Evolutionary conservation across 1,140 invertebrate genomes (phyloP), one percentile per base, ranked within the genome.

Genomic region (Hermatobates lingyangjiaoensis): DNA sequence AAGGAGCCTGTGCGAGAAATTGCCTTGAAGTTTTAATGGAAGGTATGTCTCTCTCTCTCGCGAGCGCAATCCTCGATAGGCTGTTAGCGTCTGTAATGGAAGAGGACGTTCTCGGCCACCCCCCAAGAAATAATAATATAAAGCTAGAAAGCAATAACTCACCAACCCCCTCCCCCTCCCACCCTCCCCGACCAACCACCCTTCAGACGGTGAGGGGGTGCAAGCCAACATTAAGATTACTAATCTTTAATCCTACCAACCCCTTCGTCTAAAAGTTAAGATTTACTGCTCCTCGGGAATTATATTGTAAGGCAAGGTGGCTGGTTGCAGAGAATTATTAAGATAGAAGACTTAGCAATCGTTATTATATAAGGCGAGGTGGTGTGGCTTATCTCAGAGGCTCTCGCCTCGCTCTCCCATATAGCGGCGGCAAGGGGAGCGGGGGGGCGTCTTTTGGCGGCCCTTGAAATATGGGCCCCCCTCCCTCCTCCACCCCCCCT

Each of bases 191-290:
- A n/a, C n/a, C n/a, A n/a, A n/a, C n/a, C n/a, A n/a, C n/a, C n/a
- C n/a, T n/a, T n/a, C n/a, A n/a, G n/a, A n/a, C n/a, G n/a, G n/a
- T n/a, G n/a, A n/a, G n/a, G n/a, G n/a, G n/a, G n/a, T 45, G 23
- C 20, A 42, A 30, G 21, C 30, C 53, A 55, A 57, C 71, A 70
- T 70, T 74, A 73, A 77, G 75, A 77, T 77, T 75, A 76, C 74
- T 76, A 74, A 77, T 77, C 75, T 77, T 76, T 77, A 77, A 77
- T 77, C 75, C 75, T 64, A 60, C 60, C 59, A 59, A 59, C 62
- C 63, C 62, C 65, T 65, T 67, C 70, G 70, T 69, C 72, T 73
- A 73, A 74, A 77, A 76, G 71, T 75, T 76, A 74, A 77, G 75
- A 77, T 77, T 76, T 77, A 77, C 70, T 72, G 71, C 65, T 64